Evolutionary conservation across 1,140 invertebrate genomes (phyloP).

Genomic region (Archivesica marissinica): DNA sequence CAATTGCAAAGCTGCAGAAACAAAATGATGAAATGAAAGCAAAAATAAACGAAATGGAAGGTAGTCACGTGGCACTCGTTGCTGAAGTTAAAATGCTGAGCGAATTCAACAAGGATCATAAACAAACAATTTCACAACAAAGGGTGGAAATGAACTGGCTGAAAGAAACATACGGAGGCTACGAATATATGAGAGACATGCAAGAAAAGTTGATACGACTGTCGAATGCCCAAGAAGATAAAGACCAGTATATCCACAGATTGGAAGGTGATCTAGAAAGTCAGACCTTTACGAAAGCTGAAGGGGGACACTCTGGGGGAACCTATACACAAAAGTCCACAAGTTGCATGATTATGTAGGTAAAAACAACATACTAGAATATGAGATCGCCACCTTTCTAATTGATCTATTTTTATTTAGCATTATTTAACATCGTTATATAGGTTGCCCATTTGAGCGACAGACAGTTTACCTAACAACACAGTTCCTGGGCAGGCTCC

Average conservation of each 20-base stretch:
- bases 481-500: too few species aligned
- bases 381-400: not conserved
- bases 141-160: constrained; percentile 26
- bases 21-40: constrained; percentile 59
- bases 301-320: not conserved
- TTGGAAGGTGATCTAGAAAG: constrained; percentile 45
- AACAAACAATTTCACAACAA: constrained; percentile 2
- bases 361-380: not conserved
- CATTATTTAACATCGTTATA: too few species aligned
- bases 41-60: constrained; percentile 48
- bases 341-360: constrained; percentile 55
- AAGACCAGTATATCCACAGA: constrained; percentile 47
- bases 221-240: constrained; percentile 57
- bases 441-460: too few species aligned
- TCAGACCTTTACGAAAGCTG: constrained; percentile 39
- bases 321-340: constrained; percentile 30
- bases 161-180: constrained; percentile 53
- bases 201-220: constrained; percentile 55
- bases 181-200: constrained; percentile 49
- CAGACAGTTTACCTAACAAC: too few species aligned
- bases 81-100: constrained; percentile 38
- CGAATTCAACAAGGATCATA: constrained; percentile 22
- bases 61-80: not conserved
- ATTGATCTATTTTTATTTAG: not conserved
- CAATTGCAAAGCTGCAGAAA: constrained; percentile 49